A percentile compares a stretch with the other conserved stretches of the same genome.
Conservation (phyloP, 2,888 invertebrate genomes). For the Tromatobia lineatoria region DNA sequence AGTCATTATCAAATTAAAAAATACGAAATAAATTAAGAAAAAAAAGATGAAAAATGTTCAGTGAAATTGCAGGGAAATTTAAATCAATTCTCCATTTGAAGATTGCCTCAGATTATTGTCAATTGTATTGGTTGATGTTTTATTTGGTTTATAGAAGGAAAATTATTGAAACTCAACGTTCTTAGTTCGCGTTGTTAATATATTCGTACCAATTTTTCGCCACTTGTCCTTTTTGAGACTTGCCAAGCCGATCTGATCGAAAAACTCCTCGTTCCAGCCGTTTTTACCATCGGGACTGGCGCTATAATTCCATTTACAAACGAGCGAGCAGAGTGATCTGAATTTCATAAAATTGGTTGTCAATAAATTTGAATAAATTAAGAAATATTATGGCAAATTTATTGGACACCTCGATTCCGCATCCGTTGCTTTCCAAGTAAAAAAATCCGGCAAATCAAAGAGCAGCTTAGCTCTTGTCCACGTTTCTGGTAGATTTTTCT, state of each 20-base stretch:
- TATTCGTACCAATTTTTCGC: conserved; percentile 88
- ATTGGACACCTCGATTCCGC: conserved; percentile 87
- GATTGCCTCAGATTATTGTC: too few species aligned
- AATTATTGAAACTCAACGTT: not conserved
- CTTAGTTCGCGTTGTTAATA: not conserved
- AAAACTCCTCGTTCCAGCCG: conserved; percentile 92
- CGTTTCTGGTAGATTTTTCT: conserved; percentile 89
- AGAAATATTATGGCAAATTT: not conserved
- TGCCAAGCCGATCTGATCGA: conserved; percentile 90
- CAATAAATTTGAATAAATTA: conserved; percentile 31
- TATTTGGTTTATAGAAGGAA: not conserved
- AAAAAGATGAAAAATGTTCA: too few species aligned
- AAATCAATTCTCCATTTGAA: too few species aligned
- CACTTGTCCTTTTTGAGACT: conserved; percentile 91
- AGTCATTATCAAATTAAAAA: too few species aligned
- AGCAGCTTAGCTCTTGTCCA: conserved; percentile 92
- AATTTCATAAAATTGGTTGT: conserved; percentile 69
- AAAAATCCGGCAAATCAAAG: conserved; percentile 97
- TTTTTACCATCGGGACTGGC: conserved; percentile 87
- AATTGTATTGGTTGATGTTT: not conserved
- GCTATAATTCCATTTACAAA: conserved; percentile 98
- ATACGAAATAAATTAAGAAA: too few species aligned
- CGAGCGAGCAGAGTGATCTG: conserved; percentile 96
- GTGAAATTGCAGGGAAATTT: too few species aligned
- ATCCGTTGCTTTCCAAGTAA: conserved; percentile 97